A percentile compares a stretch with the other conserved stretches of the same genome.
These are phyloP conservation scores for Orientallactaga sibirica DNA, from an alignment of 2,797 vertebrate species.

Conservation along the genomic window DNA sequence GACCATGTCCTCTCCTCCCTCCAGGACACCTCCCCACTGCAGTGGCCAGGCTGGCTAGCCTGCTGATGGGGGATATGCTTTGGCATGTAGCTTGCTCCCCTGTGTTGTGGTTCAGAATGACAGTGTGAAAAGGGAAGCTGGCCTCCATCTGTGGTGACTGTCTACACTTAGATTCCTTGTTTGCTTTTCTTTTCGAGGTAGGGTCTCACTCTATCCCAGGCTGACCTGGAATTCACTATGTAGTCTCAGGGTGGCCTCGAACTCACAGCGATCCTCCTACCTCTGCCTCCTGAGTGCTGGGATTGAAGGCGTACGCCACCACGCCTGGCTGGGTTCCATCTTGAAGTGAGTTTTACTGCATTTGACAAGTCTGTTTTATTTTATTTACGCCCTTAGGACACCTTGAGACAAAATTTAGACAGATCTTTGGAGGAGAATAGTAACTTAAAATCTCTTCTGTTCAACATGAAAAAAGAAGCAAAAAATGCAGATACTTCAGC, in stretches of 20 bases:
- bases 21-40: background rate
- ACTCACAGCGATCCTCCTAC: too few species aligned
- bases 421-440: slow-evolving; percentile 90
- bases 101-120: background rate
- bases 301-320: too few species aligned
- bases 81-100: background rate
- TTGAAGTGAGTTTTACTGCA: background rate
- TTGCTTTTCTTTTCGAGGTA: background rate
- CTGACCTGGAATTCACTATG: too few species aligned
- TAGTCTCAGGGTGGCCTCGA: too few species aligned
- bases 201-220: too few species aligned
- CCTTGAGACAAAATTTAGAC: slow-evolving; percentile 88
- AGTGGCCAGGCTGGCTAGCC: background rate
- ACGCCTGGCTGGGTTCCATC: too few species aligned
- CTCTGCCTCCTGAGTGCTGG: too few species aligned
- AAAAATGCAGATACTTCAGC: slow-evolving; percentile 84
- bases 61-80: background rate
- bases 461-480: slow-evolving; percentile 88
- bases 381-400: slow-evolving; percentile 82
- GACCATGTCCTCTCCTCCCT: background rate
- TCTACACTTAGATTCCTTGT: background rate
- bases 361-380: background rate
- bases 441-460: slow-evolving; percentile 89
- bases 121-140: background rate
- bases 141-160: background rate